Evolutionary conservation across 2,888 invertebrate species (phyloP), one percentile per base, ranked within the genome.

Genomic region (Syritta pipiens): DNA sequence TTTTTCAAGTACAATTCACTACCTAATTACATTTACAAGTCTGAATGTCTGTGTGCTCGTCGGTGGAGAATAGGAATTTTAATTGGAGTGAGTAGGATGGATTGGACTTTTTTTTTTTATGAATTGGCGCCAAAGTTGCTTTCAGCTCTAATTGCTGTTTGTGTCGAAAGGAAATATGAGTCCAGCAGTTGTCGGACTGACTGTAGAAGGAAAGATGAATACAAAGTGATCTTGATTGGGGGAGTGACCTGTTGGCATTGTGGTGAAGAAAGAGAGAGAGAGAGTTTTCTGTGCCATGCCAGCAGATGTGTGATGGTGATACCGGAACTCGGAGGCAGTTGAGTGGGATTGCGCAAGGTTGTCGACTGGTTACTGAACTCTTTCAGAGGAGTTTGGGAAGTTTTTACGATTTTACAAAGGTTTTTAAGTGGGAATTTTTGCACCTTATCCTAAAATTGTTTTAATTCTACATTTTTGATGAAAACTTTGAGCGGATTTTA

Each of bases 111-210:
- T n/a, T 48, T 20, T 46, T 37, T 40, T 48, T 63, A 48, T 55
- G 26, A 35, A 22, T 60, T 67, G 60, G 65, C 65, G 65, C 59
- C 32, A 12, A 53, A 35, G 10, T 1, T 28, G 49, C 24, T 26
- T 44, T 59, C 46, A 77, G 71, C 71, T 71, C 65, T 63, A 71
- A 71, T 71, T 71, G 71, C 71, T 68, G 57, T 60, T 53, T 49
- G 30, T 37, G 35, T 71, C 55, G 44, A 40, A 32, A 42, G 65
- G 65, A 53, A 53, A 42, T 69, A 63, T 76, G 76, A 71, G 63
- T 57, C 35, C 48, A 62, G 32, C 12, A 40, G 28, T n/a, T 17
- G 9, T 37, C 19, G 37, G 14, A 10, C 12, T 12, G 44, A 24
- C 7, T 28, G 28, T 28, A n/a, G n/a, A 9, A 28, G 7, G 28